phyloP scores from a whole-genome alignment of 37 sponge, comb jelly and placozoan species.

The Axinella damicornis region DNA sequence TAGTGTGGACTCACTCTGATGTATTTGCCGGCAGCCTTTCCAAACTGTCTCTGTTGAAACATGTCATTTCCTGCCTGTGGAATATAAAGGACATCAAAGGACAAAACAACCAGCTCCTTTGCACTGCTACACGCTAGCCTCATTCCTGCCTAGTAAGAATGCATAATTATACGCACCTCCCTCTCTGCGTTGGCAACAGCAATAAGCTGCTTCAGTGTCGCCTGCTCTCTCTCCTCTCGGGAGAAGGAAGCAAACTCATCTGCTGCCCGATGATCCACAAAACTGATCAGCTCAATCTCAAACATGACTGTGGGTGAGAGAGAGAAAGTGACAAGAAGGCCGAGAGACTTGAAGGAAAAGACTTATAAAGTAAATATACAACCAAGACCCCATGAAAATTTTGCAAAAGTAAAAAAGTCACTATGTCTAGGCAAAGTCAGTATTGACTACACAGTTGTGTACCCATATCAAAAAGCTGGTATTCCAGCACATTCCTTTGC shows the following conservation, averaged over 20 bases:
- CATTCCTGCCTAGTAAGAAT: too few species aligned
- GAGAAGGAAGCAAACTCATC: conserved; percentile 55
- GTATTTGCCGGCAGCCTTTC: conserved; percentile 70
- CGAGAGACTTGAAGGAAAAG: too few species aligned
- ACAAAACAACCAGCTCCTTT: too few species aligned
- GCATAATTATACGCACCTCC: conserved; percentile 65
- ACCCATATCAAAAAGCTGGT: neutral
- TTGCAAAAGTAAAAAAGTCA: too few species aligned
- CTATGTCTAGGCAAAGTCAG: too few species aligned
- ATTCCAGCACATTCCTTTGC: neutral
- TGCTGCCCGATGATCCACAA: conserved; percentile 77
- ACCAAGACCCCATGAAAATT: too few species aligned
- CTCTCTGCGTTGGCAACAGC: conserved; percentile 71
- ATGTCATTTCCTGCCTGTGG: conserved; percentile 79
- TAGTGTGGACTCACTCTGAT: conserved; percentile 64
- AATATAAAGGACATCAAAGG: neutral
- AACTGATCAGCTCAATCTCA: conserved; percentile 91
- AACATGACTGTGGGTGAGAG: conserved; percentile 62
- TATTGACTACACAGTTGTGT: too few species aligned
- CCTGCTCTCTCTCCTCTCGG: conserved; percentile 51
- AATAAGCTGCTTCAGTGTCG: conserved; percentile 55
- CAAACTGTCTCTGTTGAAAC: conserved; percentile 58
- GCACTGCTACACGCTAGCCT: too few species aligned
- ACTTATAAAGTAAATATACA: too few species aligned
- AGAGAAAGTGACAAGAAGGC: neutral